Percentiles rank a stretch among this genome's conserved stretches.
Conservation (phyloP, 2,113 vertebrate genomes). For the Pseudorectes ferrugineus region DNA sequence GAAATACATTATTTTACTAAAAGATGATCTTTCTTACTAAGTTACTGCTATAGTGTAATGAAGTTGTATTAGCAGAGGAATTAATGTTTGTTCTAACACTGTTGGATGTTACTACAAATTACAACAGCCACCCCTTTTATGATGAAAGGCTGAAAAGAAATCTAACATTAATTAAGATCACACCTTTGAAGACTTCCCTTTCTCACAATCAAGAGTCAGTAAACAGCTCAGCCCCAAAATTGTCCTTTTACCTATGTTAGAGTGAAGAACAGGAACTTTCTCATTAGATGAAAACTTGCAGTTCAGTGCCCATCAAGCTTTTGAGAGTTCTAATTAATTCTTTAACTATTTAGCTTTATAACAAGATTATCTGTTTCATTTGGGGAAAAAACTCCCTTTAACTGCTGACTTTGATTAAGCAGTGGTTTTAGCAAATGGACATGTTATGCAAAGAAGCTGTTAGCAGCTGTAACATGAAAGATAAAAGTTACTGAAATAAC, state of each 20-base stretch:
- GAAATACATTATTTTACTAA: background rate
- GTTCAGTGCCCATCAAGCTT: constrained; percentile 39
- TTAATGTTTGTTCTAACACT: background rate
- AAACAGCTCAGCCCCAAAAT: constrained; percentile 40
- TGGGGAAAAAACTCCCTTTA: background rate
- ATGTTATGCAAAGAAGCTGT: background rate
- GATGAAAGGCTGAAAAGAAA: background rate
- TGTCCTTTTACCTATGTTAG: background rate
- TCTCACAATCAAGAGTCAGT: constrained; percentile 25
- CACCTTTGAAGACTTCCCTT: constrained; percentile 25
- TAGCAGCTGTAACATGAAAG: background rate
- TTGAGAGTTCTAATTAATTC: constrained; percentile 42
- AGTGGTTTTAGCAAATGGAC: background rate
- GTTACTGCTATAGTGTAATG: background rate
- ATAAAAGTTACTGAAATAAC: background rate
- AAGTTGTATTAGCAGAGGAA: background rate
- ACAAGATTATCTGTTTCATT: background rate
- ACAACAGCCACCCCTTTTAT: background rate
- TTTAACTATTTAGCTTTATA: constrained; percentile 35
- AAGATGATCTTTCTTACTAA: background rate
- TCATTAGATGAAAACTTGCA: constrained; percentile 30
- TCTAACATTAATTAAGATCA: constrained; percentile 41
- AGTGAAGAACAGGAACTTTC: constrained; percentile 13
- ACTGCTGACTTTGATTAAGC: constrained; percentile 37
- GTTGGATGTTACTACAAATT: background rate